Evolutionary conservation across 2,113 vertebrate species (phyloP).

Genomic region (Microcebus tavaratra): DNA sequence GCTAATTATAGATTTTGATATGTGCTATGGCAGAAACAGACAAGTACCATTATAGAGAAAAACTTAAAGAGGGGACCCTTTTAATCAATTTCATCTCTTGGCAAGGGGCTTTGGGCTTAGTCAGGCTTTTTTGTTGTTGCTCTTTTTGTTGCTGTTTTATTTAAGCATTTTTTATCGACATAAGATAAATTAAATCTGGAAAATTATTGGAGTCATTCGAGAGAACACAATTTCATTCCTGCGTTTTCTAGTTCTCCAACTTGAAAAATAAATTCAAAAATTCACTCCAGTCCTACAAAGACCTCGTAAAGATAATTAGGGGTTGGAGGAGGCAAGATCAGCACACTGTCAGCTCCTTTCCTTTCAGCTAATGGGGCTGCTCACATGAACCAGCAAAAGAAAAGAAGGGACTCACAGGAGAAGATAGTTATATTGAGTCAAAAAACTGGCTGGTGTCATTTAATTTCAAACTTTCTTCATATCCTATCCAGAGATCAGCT

Average conservation of each 20-base stretch:
- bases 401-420: neutral
- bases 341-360: neutral
- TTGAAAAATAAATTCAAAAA: constrained; percentile 26
- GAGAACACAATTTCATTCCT: neutral
- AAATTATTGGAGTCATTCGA: neutral
- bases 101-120: neutral
- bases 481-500: neutral
- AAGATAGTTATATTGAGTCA: neutral
- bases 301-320: neutral
- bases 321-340: neutral
- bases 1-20: neutral
- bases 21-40: neutral
- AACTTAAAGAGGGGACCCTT: neutral
- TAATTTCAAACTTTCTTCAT: constrained; percentile 39
- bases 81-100: neutral
- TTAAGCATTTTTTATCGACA: neutral
- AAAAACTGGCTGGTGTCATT: constrained; percentile 16
- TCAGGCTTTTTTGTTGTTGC: neutral
- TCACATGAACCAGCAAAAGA: neutral
- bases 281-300: neutral
- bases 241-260: neutral
- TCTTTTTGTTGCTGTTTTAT: neutral
- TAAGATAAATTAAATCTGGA: constrained; percentile 16
- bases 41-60: neutral
- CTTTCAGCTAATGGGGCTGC: neutral